Percentiles rank a stretch among this genome's conserved stretches.
Conservation (phyloP, 2,797 vertebrate genomes). For the Falco biarmicus region DNA sequence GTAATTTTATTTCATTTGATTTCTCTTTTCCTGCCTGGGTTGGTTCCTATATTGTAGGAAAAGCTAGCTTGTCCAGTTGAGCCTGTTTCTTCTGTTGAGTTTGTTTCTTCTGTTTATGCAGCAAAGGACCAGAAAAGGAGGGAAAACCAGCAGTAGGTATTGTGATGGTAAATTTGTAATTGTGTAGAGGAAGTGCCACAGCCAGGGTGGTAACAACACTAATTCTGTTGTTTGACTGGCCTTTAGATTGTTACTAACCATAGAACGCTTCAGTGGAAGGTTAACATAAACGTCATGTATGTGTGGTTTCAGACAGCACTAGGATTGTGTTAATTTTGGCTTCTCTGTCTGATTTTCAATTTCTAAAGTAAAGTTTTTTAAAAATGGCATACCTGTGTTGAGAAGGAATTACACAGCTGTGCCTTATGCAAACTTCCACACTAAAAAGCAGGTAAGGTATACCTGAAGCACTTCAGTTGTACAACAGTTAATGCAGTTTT, state of each 20-base stretch:
- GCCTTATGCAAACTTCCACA: neutral
- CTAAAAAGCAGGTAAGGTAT: neutral
- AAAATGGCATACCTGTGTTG: neutral
- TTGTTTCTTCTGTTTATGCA: neutral
- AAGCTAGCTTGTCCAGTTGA: slow-evolving; percentile 17
- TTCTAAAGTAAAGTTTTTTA: neutral
- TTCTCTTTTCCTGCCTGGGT: neutral
- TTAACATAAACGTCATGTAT: neutral
- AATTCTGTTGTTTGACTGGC: slow-evolving; percentile 10
- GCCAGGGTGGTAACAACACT: neutral
- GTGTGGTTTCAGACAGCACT: neutral
- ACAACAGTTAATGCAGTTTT: neutral
- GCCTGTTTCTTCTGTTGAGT: neutral
- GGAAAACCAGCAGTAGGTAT: neutral
- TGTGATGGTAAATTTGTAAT: neutral
- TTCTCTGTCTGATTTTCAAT: neutral
- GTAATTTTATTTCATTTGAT: neutral
- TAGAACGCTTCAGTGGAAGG: neutral
- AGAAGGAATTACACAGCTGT: neutral
- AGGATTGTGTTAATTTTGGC: neutral
- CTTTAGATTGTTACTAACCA: neutral
- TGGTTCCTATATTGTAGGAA: neutral
- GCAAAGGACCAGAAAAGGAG: slow-evolving; percentile 3
- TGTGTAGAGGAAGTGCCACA: neutral
- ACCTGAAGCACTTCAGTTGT: neutral